Percentiles rank a stretch among this genome's conserved stretches.
Evolutionary conservation across 2,797 vertebrate species (phyloP).

Genomic region (Carapus acus): DNA sequence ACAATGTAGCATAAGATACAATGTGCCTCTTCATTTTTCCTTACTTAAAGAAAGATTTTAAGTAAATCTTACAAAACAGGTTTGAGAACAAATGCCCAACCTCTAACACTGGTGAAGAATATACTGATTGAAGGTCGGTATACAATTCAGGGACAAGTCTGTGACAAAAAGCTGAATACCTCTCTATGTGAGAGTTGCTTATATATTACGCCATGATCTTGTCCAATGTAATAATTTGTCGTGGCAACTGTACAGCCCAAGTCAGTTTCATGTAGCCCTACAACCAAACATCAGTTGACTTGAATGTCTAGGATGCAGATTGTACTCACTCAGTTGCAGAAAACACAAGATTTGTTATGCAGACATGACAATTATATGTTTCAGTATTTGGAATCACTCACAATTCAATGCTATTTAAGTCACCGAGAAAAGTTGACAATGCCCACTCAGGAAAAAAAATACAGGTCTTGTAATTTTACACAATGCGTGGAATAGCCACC

Average conservation of each 20-base stretch:
- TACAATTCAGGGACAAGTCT: too few species aligned
- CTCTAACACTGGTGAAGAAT: slow-evolving; percentile 64
- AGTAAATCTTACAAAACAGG: slow-evolving; percentile 57
- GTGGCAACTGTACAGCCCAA: too few species aligned
- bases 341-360: not conserved
- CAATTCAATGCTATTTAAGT: not conserved
- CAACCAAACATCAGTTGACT: too few species aligned
- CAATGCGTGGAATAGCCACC: slow-evolving; percentile 1
- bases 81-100: slow-evolving; percentile 54
- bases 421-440: not conserved
- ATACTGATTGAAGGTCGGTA: slow-evolving; percentile 43
- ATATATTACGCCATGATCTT: too few species aligned
- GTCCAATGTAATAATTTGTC: too few species aligned
- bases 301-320: too few species aligned
- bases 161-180: too few species aligned
- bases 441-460: not conserved
- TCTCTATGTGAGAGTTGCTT: too few species aligned
- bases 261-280: too few species aligned
- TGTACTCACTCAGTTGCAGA: too few species aligned
- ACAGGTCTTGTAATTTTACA: not conserved
- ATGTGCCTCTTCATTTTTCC: slow-evolving; percentile 49
- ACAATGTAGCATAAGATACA: slow-evolving; percentile 32
- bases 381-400: not conserved
- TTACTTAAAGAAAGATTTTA: slow-evolving; percentile 55
- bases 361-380: not conserved